Base-by-base conservation (phyloP, 2,113 vertebrate species). In the Tragelaphus buxtoni region DNA sequence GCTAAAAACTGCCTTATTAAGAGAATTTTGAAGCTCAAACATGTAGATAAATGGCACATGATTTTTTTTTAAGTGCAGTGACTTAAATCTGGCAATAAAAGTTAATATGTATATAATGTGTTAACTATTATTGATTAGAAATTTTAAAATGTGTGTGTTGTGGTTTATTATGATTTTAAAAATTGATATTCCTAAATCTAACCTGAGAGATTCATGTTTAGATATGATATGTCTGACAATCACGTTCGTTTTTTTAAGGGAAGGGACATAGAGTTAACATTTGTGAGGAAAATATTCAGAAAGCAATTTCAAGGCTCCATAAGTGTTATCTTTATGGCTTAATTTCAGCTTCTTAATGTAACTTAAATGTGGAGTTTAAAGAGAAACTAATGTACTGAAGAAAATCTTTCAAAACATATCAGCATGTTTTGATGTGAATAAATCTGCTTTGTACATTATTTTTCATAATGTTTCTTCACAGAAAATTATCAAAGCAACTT, bases 331-430 rank as follows among this genome's bases (percentile, higher is more conserved):
- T 98, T 98, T 97, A 96, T 83, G 95, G 76, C 91, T 98, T 98
- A 98, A 98, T 97, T 98, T 97, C 93, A 94, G 90, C 87, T 94
- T 97, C 97, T 96, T 98, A 98, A 98, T 97, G 97, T 92, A 85
- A 96, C 96, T 97, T 98, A 98, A 98, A 98, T 97, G 97, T 98
- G 94, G 97, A 98, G 97, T 97, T 98, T 98, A 96, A 98, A 97
- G 97, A 90, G 84, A 65, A 97, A 32, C 77, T 97, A 98, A 97
- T 97, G 83, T 87, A 97, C 42, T 94, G 96, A 35, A 97, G 91
- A 98, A 97, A 98, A 97, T 96, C 96, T 97, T 97, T 96, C 84
- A 96, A 97, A 6, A 97, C 92, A 97, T 97, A 84, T 87, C 91
- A 96, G 97, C 95, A 93, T 97, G 97, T 93, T 97, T 96, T 84